Conservation (phyloP, 2,888 invertebrate species). For the Leptothorax acervorum region DNA sequence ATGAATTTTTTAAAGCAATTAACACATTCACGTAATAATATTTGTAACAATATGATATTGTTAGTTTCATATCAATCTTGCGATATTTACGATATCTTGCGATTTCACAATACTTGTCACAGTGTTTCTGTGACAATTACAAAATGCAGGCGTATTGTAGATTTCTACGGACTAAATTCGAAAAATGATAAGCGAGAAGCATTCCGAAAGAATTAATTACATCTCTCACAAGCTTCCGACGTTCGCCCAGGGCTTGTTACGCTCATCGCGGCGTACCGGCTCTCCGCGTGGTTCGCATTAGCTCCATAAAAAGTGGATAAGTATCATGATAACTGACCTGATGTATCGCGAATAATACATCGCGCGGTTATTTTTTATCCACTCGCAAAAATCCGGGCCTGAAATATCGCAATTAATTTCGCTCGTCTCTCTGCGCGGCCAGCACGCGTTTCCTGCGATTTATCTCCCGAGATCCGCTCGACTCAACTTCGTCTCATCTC, state of each 20-base stretch:
- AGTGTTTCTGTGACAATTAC: neutral
- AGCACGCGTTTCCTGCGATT: slow-evolving; percentile 17
- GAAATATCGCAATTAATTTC: slow-evolving; percentile 49
- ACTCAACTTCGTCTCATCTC: slow-evolving; percentile 25
- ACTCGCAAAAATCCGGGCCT: slow-evolving; percentile 14
- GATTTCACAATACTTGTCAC: neutral
- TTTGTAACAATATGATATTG: neutral
- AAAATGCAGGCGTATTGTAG: neutral
- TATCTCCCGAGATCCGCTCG: slow-evolving; percentile 20
- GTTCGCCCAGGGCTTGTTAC: neutral
- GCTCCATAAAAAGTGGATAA: slow-evolving; percentile 52
- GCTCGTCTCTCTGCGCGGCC: slow-evolving; percentile 10
- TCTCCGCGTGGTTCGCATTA: slow-evolving; percentile 21
- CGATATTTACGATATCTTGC: neutral
- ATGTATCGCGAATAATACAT: slow-evolving; percentile 55
- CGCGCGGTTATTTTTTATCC: slow-evolving; percentile 24
- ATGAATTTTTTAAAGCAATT: neutral
- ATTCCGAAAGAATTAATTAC: slow-evolving; percentile 59
- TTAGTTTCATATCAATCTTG: neutral
- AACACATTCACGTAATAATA: neutral
- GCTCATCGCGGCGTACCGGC: slow-evolving; percentile 1
- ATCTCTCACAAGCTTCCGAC: slow-evolving; percentile 24
- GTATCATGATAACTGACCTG: slow-evolving; percentile 56
- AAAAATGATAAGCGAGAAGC: neutral
- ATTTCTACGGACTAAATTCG: neutral